Percentiles rank a stretch among this genome's conserved stretches.
These are phyloP conservation scores for Stratiomys singularior DNA, from an alignment of 2,888 invertebrate genomes.

Conservation along the genomic window DNA sequence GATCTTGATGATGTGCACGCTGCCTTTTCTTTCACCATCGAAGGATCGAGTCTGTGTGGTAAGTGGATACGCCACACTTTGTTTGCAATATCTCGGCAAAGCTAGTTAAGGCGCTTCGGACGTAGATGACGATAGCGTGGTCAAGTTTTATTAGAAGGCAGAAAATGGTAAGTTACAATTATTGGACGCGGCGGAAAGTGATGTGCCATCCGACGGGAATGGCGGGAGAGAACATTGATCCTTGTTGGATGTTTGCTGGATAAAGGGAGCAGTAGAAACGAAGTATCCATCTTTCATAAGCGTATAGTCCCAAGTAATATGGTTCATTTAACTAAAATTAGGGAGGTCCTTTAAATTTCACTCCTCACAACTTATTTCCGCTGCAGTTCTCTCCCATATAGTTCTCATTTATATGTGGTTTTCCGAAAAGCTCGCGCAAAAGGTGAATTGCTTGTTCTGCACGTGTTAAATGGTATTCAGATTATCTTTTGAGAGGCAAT, in stretches of 20 bases:
- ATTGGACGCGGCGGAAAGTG: background rate
- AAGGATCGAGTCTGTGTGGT: constrained; percentile 15
- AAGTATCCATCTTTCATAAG: no score
- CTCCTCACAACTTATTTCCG: no score
- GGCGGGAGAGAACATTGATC: no score
- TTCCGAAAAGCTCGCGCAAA: constrained; percentile 4
- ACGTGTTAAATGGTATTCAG: constrained; percentile 47
- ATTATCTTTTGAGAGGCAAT: constrained; percentile 47
- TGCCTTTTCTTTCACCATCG: background rate
- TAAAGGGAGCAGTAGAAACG: no score
- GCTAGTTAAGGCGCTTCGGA: constrained; percentile 24
- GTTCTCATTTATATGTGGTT: no score
- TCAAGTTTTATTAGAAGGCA: constrained; percentile 31
- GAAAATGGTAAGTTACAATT: constrained; percentile 15
- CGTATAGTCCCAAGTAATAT: no score
- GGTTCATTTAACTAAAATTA: no score
- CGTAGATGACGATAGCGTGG: constrained; percentile 26
- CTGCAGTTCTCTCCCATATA: no score
- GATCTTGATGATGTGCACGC: constrained; percentile 33
- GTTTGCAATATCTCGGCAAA: background rate
- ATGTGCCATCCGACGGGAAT: background rate
- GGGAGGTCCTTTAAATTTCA: no score
- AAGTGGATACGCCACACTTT: constrained; percentile 36
- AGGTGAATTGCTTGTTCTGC: constrained; percentile 39
- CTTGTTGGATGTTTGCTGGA: background rate